Evolutionary conservation across 2,888 invertebrate genomes (phyloP).

Genomic region (Sclerodermus sp.): DNA sequence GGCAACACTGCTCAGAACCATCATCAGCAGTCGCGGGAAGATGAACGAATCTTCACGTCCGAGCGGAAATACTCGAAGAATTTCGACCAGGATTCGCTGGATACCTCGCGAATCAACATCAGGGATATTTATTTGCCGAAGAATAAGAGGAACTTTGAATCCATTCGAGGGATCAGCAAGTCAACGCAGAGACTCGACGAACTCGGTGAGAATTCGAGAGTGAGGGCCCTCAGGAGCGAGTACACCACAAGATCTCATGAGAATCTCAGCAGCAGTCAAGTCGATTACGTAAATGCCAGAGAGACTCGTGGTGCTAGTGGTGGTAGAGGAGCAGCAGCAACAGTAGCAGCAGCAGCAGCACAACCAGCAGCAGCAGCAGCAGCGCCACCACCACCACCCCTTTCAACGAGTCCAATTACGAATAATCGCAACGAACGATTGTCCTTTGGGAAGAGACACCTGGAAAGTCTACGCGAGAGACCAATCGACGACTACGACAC

Average conservation of each 20-base stretch:
- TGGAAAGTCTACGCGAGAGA: constrained; percentile 44
- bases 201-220: constrained; percentile 39
- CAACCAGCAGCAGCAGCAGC: no score
- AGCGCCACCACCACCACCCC: no score
- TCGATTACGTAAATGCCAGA: constrained; percentile 47
- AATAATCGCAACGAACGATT: constrained; percentile 38
- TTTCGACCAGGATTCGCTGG: constrained; percentile 45
- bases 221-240: constrained; percentile 40
- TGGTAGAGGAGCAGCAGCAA: no score
- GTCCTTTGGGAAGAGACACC: constrained; percentile 33
- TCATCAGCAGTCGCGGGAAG: background rate
- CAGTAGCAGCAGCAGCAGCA: no score
- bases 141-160: constrained; percentile 45
- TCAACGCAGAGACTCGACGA: constrained; percentile 51
- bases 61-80: constrained; percentile 49
- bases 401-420: constrained; percentile 30
- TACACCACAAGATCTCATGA: constrained; percentile 51
- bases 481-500: constrained; percentile 53
- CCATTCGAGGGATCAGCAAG: constrained; percentile 48
- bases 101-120: constrained; percentile 29
- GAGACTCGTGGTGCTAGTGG: constrained; percentile 46
- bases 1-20: constrained; percentile 14
- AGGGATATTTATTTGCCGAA: constrained; percentile 40
- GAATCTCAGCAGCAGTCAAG: constrained; percentile 39
- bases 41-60: constrained; percentile 16